Evolutionary conservation across 2,888 invertebrate genomes (phyloP), one percentile per base, ranked within the genome.

Genomic region (Schizaphis graminum): DNA sequence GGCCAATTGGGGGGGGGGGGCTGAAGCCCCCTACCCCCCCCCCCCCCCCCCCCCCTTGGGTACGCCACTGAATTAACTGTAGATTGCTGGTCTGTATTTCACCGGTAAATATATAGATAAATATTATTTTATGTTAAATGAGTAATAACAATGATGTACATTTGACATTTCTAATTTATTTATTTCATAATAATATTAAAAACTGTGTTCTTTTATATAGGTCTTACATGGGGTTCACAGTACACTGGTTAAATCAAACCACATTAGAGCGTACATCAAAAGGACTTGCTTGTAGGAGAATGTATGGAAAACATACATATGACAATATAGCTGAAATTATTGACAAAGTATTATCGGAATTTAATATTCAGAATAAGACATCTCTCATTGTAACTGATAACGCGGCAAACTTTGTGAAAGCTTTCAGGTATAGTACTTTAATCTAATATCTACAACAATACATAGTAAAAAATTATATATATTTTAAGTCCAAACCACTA

Each of bases 211-310:
- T 67, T 67, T 67, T 67, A 61, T 28, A 61, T 13, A 67, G 67
- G 67, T 67, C 67, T 67, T 67, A 67, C 67, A n/a, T n/a, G 67
- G 67, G 67, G 67, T n/a, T 67, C n/a, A n/a, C n/a, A n/a, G 67
- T 67, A n/a, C 67, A 67, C 67, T 67, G 67, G 67, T n/a, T 67
- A n/a, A 67, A 67, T n/a, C 13, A n/a, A 67, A 67, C 67, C 13
- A 67, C 67, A 67, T 67, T 67, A n/a, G n/a, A 67, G 67, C 67
- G 67, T n/a, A n/a, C 13, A n/a, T 67, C 67, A 67, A 67, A 67
- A 67, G 67, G 67, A 67, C n/a, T 67, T 67, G 67, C 67, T n/a
- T 67, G 67, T n/a, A 67, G n/a, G 67, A 67, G 67, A 67, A 67
- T 67, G 67, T 67, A 67, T 67, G 67, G 67, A 67, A 67, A 67